Percentiles rank a stretch among this genome's conserved stretches.
Conservation (phyloP, 2,888 invertebrate species). For the Gibbula magus region DNA sequence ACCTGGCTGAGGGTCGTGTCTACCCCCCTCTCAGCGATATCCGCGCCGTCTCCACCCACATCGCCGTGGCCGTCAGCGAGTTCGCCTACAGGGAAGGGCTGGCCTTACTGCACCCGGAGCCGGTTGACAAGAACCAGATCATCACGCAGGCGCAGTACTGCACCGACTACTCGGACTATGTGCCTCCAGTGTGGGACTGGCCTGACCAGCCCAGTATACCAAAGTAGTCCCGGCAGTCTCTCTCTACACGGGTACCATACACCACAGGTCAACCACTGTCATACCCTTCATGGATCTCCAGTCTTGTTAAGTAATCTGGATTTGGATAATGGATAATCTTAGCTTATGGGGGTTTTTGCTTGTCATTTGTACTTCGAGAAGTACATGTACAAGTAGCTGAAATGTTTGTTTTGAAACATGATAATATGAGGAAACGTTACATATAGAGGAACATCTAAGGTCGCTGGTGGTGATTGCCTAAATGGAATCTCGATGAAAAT, state of each 20-base stretch:
- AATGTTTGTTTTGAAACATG: too few relatives aligned
- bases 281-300: too few relatives aligned
- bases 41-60: slow-evolving; percentile 88
- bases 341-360: too few relatives aligned
- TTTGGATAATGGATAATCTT: too few relatives aligned
- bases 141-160: slow-evolving; percentile 67
- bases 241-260: background rate
- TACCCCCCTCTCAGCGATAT: slow-evolving; percentile 92
- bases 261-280: too few relatives aligned
- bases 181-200: slow-evolving; percentile 75
- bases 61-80: slow-evolving; percentile 87
- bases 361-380: too few relatives aligned
- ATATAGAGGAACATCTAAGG: too few relatives aligned
- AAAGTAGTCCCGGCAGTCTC: background rate
- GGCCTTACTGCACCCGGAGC: slow-evolving; percentile 77
- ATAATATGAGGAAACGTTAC: too few relatives aligned
- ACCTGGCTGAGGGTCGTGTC: slow-evolving; percentile 88
- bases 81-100: slow-evolving; percentile 83
- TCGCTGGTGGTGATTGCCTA: too few relatives aligned
- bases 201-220: slow-evolving; percentile 46
- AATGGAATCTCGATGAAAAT: too few relatives aligned
- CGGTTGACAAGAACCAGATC: slow-evolving; percentile 76
- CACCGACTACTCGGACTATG: slow-evolving; percentile 75
- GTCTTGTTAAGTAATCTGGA: too few relatives aligned
- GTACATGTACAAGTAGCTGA: too few relatives aligned